Evolutionary conservation across 2,888 invertebrate genomes (phyloP), one percentile per base, ranked within the genome.

Genomic region (Heteropelma amictum): DNA sequence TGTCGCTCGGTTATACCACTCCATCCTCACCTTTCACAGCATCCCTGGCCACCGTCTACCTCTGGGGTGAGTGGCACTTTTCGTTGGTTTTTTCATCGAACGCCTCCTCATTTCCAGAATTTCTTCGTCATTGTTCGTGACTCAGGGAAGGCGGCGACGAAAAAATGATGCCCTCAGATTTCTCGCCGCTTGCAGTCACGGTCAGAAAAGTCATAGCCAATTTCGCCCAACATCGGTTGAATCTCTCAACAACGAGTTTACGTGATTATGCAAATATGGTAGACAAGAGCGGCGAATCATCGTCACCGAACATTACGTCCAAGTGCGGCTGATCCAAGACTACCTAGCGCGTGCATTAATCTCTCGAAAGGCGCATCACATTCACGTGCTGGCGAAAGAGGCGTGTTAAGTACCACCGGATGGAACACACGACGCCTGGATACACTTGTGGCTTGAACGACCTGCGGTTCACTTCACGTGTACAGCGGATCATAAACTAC

Each of bases 221-320:
- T 28, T 58, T 40, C 23, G 14, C 42, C 17, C 1, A 40, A 58
- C 28, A 28, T 5, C 56, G 1, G 26, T 6, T 17, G 42, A 58
- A 42, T 19, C 42, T 26, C 5, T 7, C 0, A 10, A 58, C 0
- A 42, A 28, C 19, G 7, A 40, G 26, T n/a, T n/a, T n/a, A n/a
- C n/a, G n/a, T n/a, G n/a, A n/a, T n/a, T n/a, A n/a, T n/a, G n/a
- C n/a, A n/a, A n/a, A 47, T 33, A 28, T 38, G 28, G n/a, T 21
- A 26, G 35, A 35, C 19, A 8, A 12, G 23, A 35, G 19, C 12
- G 21, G 56, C 12, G 23, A 19, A 26, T 56, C 33, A 38, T 69
- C 56, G 65, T 70, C 65, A 54, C 74, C 53, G 65, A 58, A 74
- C 65, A 60, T 70, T 65, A 70, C 65, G 7, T 49, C 60, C 65